phyloP scores from a whole-genome alignment of 2,113 vertebrate genomes.

The Upupa epops region DNA sequence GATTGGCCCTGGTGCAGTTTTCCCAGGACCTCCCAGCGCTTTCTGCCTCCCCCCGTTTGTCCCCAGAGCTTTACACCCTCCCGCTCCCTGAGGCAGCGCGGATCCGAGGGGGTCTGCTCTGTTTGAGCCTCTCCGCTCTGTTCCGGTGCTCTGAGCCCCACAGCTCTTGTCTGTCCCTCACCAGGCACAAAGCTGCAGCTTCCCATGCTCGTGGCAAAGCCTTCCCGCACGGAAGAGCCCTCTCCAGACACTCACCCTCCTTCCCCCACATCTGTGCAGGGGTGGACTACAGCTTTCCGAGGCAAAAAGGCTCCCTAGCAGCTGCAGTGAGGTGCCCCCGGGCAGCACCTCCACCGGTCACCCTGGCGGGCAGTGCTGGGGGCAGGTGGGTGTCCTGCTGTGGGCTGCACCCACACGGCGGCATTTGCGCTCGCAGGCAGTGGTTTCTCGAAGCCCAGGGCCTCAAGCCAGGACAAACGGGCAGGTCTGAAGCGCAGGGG shows the following conservation, averaged over 20 bases:
- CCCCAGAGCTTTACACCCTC: not conserved
- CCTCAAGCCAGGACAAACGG: not conserved
- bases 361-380: not conserved
- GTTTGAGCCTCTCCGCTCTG: not conserved
- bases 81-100: not conserved
- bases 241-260: not conserved
- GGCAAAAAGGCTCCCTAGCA: not conserved
- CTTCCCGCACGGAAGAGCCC: fast-evolving
- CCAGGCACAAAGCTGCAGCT: not conserved
- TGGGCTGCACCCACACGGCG: fast-evolving
- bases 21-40: not conserved
- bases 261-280: fast-evolving
- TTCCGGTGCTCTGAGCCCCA: not conserved
- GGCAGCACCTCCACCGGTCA: not conserved
- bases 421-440: not conserved
- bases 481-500: fast-evolving
- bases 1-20: not conserved
- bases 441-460: fast-evolving
- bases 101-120: fast-evolving
- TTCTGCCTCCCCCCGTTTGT: fast-evolving
- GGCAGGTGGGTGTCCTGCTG: fast-evolving
- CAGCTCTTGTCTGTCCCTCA: not conserved
- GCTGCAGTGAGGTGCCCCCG: not conserved
- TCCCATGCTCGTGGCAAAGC: fast-evolving
- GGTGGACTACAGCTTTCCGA: not conserved